These are phyloP conservation scores for Galleria mellonella DNA, from an alignment of 1,140 invertebrate genomes.

Conservation along the genomic window DNA sequence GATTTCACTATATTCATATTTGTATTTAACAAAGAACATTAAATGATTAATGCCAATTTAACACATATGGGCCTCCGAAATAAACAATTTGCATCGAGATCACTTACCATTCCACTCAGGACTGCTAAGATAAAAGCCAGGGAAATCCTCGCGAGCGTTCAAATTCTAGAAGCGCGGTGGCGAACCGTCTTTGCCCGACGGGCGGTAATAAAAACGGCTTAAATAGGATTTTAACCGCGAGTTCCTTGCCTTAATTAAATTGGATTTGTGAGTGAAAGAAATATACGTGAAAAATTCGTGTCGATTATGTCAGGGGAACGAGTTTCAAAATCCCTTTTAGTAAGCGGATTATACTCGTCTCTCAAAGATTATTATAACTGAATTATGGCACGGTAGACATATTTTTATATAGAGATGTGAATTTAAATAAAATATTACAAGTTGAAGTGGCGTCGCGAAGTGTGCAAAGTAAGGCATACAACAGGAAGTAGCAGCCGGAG, in stretches of 20 bases:
- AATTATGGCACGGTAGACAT: slow-evolving; percentile 13
- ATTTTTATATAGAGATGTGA: slow-evolving; percentile 1
- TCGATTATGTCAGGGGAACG: slow-evolving; percentile 61
- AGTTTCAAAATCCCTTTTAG: slow-evolving; percentile 45
- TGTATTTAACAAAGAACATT: background rate
- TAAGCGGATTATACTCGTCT: slow-evolving; percentile 51
- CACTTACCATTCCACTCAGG: slow-evolving; percentile 48
- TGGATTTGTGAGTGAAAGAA: slow-evolving; percentile 71
- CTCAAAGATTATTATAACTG: slow-evolving; percentile 28
- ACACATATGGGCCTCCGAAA: slow-evolving; percentile 17
- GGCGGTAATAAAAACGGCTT: slow-evolving; percentile 73
- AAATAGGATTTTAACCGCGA: slow-evolving; percentile 74
- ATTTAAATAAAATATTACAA: background rate
- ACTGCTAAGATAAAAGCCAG: slow-evolving; percentile 59
- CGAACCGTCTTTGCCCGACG: slow-evolving; percentile 66
- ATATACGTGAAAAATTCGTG: slow-evolving; percentile 71
- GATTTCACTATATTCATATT: too few relatives aligned
- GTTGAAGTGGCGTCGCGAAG: background rate
- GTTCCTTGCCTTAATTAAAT: slow-evolving; percentile 73
- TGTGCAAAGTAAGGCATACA: slow-evolving; percentile 15
- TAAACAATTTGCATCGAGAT: slow-evolving; percentile 63
- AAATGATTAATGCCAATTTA: slow-evolving; percentile 4
- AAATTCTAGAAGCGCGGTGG: slow-evolving; percentile 64
- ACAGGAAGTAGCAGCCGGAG: slow-evolving; percentile 53
- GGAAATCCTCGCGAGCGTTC: slow-evolving; percentile 58